phyloP scores from a whole-genome alignment of 2,888 invertebrate species.

The Helobdella robusta region DNA sequence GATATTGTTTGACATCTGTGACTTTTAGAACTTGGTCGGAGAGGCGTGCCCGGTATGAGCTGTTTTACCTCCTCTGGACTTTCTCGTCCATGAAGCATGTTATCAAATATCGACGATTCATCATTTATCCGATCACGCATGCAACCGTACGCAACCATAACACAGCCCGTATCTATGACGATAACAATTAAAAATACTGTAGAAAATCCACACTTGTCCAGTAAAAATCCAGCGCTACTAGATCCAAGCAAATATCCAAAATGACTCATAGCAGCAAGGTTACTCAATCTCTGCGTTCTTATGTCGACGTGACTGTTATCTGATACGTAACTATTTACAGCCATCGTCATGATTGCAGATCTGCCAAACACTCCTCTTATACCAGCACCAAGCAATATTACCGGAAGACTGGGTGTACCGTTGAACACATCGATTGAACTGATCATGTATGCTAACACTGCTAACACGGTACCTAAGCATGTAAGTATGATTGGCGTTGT shows the following conservation, averaged over 20 bases:
- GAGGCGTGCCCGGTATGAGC: not conserved
- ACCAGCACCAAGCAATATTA: constrained; percentile 42
- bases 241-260: constrained; percentile 46
- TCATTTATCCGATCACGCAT: constrained; percentile 32
- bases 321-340: constrained; percentile 47
- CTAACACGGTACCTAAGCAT: constrained; percentile 44
- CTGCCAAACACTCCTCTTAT: constrained; percentile 46
- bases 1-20: not conserved
- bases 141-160: constrained; percentile 38
- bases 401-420: constrained; percentile 33
- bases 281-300: constrained; percentile 42
- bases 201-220: constrained; percentile 38
- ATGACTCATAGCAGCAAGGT: constrained; percentile 46
- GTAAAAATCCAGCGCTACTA: constrained; percentile 39
- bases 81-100: too few species aligned
- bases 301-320: constrained; percentile 42
- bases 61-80: not conserved
- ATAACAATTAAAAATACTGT: constrained; percentile 40
- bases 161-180: constrained; percentile 39
- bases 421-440: constrained; percentile 30
- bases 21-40: not conserved
- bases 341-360: constrained; percentile 48
- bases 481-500: constrained; percentile 46
- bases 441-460: constrained; percentile 42
- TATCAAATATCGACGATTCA: not conserved